These are phyloP conservation scores for Oncorhynchus tshawytscha DNA, from an alignment of 2,113 vertebrate species.

Conservation along the genomic window DNA sequence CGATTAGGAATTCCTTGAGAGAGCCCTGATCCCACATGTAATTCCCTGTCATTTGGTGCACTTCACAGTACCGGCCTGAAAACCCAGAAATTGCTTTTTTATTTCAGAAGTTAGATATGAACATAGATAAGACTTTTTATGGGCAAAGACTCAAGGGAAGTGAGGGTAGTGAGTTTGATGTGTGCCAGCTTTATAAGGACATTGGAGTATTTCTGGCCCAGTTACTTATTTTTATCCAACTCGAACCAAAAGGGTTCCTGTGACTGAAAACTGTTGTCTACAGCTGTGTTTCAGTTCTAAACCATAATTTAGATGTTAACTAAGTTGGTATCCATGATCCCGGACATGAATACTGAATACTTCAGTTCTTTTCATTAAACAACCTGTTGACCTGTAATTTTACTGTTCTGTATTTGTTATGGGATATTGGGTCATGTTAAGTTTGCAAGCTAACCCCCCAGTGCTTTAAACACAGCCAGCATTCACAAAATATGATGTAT, in stretches of 20 bases:
- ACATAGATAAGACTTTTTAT: neutral
- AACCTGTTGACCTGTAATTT: too few relatives aligned
- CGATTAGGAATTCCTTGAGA: slow-evolving; percentile 86
- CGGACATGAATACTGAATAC: too few relatives aligned
- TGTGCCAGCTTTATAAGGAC: neutral
- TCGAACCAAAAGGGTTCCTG: neutral
- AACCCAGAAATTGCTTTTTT: slow-evolving; percentile 7
- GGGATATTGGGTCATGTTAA: too few relatives aligned
- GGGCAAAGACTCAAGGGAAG: neutral
- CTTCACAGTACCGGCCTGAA: slow-evolving; percentile 85
- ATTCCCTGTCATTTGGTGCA: slow-evolving; percentile 93
- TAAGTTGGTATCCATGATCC: too few relatives aligned
- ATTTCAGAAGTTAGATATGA: neutral
- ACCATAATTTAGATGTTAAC: too few relatives aligned
- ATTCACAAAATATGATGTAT: too few relatives aligned
- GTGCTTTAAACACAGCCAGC: too few relatives aligned
- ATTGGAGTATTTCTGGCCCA: neutral
- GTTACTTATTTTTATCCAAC: neutral
- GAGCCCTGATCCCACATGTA: slow-evolving; percentile 89
- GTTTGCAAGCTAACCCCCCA: too few relatives aligned
- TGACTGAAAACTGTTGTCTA: neutral
- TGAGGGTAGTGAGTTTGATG: neutral
- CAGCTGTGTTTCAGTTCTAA: too few relatives aligned
- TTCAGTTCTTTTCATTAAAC: too few relatives aligned
- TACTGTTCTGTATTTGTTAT: too few relatives aligned